Evolutionary conservation across 2,888 invertebrate species (phyloP).

Genomic region (Plagiodera versicolora): DNA sequence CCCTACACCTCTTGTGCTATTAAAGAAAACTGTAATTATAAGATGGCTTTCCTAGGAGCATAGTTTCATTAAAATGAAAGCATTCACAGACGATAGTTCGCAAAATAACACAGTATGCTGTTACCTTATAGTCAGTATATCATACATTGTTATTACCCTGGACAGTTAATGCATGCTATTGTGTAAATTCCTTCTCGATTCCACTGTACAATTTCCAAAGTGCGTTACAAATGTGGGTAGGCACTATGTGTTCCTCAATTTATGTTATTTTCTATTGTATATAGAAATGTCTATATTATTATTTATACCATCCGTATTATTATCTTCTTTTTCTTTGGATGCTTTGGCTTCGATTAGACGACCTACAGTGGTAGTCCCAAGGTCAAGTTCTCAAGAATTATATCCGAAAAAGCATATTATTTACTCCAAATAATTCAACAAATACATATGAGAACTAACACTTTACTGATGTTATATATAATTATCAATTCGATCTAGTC

Average conservation of each 20-base stretch:
- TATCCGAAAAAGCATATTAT: too few species aligned
- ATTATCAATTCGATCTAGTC: too few species aligned
- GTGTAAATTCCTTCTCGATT: conserved; percentile 9
- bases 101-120: conserved; percentile 3
- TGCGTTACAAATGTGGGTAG: conserved; percentile 14
- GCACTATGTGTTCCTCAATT: conserved; percentile 12
- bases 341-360: not conserved
- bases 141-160: conserved; percentile 3
- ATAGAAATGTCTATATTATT: conserved; percentile 13
- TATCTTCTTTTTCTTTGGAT: conserved; percentile 1
- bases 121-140: conserved; percentile 8
- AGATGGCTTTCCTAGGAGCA: not conserved
- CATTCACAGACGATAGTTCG: not conserved
- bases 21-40: not conserved
- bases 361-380: not conserved
- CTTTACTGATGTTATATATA: too few species aligned
- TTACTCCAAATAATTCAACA: too few species aligned
- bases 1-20: too few species aligned
- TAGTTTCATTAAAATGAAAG: conserved; percentile 9
- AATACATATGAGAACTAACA: too few species aligned
- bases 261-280: conserved; percentile 16
- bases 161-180: conserved; percentile 13
- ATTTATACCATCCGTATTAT: conserved; percentile 10
- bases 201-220: conserved; percentile 6
- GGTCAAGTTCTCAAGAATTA: too few species aligned